phyloP scores from a whole-genome alignment of 2,797 vertebrate genomes.

The Chiroxiphia lanceolata region DNA sequence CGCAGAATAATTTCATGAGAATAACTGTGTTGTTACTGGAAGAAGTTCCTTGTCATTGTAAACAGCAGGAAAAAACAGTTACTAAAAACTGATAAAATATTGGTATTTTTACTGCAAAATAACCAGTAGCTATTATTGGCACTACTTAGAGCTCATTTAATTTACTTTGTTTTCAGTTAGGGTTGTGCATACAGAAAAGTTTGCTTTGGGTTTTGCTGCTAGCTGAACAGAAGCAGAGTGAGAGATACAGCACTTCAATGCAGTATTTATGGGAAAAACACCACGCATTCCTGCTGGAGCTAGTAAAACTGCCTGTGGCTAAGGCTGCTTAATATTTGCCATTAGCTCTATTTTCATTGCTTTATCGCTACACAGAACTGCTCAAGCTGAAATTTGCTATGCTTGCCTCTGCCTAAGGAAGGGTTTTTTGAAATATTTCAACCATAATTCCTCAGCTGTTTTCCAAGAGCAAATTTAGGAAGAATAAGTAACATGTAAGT shows the following conservation, averaged over 20 bases:
- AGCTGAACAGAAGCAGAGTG: constrained; percentile 25
- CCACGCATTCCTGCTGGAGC: neutral
- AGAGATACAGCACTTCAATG: neutral
- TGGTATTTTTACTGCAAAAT: constrained; percentile 71
- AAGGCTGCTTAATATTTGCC: constrained; percentile 30
- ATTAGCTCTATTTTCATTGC: constrained; percentile 8
- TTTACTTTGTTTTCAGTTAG: constrained; percentile 73
- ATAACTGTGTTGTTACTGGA: constrained; percentile 58
- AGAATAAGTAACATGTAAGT: neutral
- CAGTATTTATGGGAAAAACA: constrained; percentile 2
- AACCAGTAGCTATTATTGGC: constrained; percentile 69
- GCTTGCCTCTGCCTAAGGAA: neutral
- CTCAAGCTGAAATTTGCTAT: constrained; percentile 28
- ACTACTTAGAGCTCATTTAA: constrained; percentile 55
- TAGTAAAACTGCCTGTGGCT: constrained; percentile 20
- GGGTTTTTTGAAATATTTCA: constrained; percentile 3
- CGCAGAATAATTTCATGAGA: constrained; percentile 61
- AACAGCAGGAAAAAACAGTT: constrained; percentile 67
- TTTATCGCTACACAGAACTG: constrained; percentile 2
- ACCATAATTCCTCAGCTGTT: neutral
- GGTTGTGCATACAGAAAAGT: constrained; percentile 24
- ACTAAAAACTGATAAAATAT: constrained; percentile 70
- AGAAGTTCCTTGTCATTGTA: constrained; percentile 49
- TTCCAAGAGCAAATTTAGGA: neutral
- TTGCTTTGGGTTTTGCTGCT: constrained; percentile 32